Evolutionary conservation across 2,888 invertebrate genomes (phyloP), one percentile per base, ranked within the genome.

Genomic region (Caenorhabditis sp.): DNA sequence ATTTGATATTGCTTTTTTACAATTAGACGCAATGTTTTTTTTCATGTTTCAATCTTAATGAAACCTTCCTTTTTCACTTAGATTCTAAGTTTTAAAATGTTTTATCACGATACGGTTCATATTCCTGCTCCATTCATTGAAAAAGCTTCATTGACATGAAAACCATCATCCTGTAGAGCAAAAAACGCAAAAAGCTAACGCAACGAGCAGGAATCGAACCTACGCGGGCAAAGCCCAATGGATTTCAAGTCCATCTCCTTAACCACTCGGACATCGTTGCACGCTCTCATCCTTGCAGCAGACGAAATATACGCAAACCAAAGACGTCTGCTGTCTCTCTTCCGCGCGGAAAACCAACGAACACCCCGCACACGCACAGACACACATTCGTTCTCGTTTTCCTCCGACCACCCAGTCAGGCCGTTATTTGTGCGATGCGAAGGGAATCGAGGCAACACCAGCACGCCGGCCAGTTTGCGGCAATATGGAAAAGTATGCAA

Each of bases 221-320:
- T 94, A 93, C 93, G 94, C 94, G 94, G 94, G 94, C 93, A 94
- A 89, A 93, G 93, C 94, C 94, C 94, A 94, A 94, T 94, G 93
- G 94, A 94, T 94, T 94, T 94, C 94, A 93, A 94, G 94, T 94
- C 94, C 93, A 93, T 94, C 94, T 93, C 94, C 93, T 94, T 94
- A 94, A 93, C 94, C 93, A 93, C 94, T 94, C 94, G 93, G 94
- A 93, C 93, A 94, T 89, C 88, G 89, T 87, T 89, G 89, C 89
- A 61, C 76, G 44, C 55, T 28, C 28, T 55, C 55, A 5, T n/a
- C 28, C 20, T n/a, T 13, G n/a, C 55, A 1, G 15, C 4, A 9
- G 13, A 1, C 15, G 13, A 28, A 8, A 55, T 26, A 55, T 55
- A 15, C 11, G 5, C 40, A 40, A 11, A 40, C 13, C 11, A n/a